Base-by-base conservation (phyloP, 1,140 invertebrate species). In the Tetranychus cinnabarinus region DNA sequence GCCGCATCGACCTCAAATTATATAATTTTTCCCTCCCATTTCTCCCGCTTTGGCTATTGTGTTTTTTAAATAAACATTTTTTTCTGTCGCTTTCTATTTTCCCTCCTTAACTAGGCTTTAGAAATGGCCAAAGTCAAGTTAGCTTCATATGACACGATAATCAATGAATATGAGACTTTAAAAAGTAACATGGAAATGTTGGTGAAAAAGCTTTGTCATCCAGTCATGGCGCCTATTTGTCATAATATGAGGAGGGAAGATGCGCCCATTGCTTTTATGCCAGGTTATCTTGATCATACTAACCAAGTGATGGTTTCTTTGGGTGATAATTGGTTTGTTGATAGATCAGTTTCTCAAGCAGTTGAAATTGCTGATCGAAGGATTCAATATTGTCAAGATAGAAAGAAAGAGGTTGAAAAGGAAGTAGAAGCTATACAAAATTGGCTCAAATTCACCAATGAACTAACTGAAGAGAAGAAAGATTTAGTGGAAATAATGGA, bases 281-380 rank as follows among this genome's bases (percentile, higher is more conserved):
- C 77, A 65, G 83, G 82, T 35, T 76, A 78, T 67, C 67, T 85
- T 37, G 75, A 77, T 31, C 81, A 85, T 63, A 84, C 82, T 2
- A 85, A 84, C 72, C 82, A 84, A 72, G 75, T 84, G 31, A 68
- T 81, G 48, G 79, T 81, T 36, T 73, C 77, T 3, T 68, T 84
- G 10, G 82, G 83, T 36, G 80, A 82, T 64, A 79, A 80, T 63
- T 84, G 80, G 70, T 85, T 85, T 74, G 78, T 75, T 13, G 82
- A 84, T 65, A 75, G 80, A 56, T 81, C 79, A 48, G 76, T 80
- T 6, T 74, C 77, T 63, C 77, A 83, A 67, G 81, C 82, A 2
- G 68, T 69, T n/a, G 77, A 75, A 34, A 77, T 85, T 56, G 78
- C 78, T 58, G 69, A 77, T 48, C 73, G 81, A 39, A 75, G 81